phyloP scores from a whole-genome alignment of 2,113 vertebrate genomes.

The Motacilla alba region DNA sequence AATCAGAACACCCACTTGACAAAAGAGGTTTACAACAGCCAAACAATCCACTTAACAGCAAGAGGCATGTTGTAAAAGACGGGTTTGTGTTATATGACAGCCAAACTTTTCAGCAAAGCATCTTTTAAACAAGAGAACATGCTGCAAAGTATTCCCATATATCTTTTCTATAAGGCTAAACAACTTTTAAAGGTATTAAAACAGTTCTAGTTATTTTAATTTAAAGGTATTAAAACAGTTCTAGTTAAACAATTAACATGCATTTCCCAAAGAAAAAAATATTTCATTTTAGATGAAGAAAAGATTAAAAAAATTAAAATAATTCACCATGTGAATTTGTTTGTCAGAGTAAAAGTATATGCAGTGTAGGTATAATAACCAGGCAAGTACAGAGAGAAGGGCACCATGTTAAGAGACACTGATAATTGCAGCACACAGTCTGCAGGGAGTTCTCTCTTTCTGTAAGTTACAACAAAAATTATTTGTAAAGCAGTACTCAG shows the following conservation, averaged over 20 bases:
- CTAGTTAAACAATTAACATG: background rate
- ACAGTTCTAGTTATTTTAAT: background rate
- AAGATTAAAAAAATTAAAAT: background rate
- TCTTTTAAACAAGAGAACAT: background rate
- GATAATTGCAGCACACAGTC: background rate
- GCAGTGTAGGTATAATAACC: background rate
- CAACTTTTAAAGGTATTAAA: background rate
- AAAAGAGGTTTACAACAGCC: constrained; percentile 5
- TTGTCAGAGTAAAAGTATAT: background rate
- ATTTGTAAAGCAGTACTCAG: background rate
- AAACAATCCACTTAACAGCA: constrained; percentile 5
- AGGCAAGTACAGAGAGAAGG: background rate
- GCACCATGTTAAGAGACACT: background rate
- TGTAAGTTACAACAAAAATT: background rate
- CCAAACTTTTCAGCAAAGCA: background rate
- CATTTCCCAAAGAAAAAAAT: background rate
- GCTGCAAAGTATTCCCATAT: background rate
- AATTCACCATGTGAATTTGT: background rate
- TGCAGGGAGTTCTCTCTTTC: background rate
- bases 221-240: background rate
- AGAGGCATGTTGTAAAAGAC: constrained; percentile 10
- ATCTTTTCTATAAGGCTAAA: background rate
- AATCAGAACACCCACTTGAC: constrained; percentile 13
- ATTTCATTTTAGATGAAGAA: background rate
- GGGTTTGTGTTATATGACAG: background rate